Evolutionary conservation across 1,140 invertebrate genomes (phyloP), one percentile per base, ranked within the genome.

Genomic region (Lasaia peninsularis): DNA sequence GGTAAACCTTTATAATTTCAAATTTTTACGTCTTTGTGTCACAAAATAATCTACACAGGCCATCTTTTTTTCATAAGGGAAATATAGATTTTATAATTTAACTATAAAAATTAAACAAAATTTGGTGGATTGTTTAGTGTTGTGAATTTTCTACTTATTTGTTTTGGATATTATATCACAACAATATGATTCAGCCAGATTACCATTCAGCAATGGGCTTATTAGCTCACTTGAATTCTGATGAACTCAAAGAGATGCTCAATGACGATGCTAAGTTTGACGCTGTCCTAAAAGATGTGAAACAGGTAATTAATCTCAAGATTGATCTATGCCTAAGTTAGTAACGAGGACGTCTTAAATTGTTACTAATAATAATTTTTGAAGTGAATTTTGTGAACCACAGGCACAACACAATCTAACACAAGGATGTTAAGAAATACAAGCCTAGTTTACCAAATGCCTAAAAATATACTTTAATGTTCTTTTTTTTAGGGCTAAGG

Each of bases 211-310:
- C 79, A n/a, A 74, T 88, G 71, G 88, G 86, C 1, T 69, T 90
- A 12, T 60, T 90, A n/a, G 63, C 78, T 34, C 88, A 89, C 73
- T 72, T 89, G n/a, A 89, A 88, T 63, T 85, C 79, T 1, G 94
- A 96, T 28, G 95, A 98, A 83, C 81, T 98, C 1, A 95, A 96
- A 80, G 93, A 94, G 81, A 91, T 97, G 57, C 87, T 98, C 9
- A 95, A 97, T 71, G 92, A 97, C 80, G 96, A 97, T 73, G 90
- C 91, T 4, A 96, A 96, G 88, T 92, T 97, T 65, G 94, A 97
- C 72, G 91, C 93, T 34, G 91, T 97, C 33, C 90, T 98, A 0
- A 93, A 94, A 77, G 93, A 94, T 75, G 88, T 95, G 40, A 92
- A 94, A 79, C 94, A 96, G 92, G 95, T 96, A 44, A n/a, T 28